Conservation (phyloP, 2,113 vertebrate genomes). For the Silurus glanis region DNA sequence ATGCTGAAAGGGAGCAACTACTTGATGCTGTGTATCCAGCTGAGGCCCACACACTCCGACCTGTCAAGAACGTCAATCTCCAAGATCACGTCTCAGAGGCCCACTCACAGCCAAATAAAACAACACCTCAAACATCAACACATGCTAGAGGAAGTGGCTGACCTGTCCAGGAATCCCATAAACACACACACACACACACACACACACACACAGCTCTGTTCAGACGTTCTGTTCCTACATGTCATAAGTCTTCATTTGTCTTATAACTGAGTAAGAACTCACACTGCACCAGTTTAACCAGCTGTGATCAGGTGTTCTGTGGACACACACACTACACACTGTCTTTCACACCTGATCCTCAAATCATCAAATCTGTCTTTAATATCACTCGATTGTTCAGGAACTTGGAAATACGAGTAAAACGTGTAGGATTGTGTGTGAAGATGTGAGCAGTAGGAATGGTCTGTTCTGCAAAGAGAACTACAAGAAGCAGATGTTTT, state of each 20-base stretch:
- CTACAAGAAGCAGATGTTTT: neutral
- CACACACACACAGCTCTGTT: neutral
- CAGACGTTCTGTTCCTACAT: neutral
- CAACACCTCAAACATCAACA: constrained; percentile 42
- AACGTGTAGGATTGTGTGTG: neutral
- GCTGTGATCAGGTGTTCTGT: neutral
- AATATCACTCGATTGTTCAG: neutral
- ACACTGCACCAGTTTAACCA: neutral
- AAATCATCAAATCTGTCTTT: neutral
- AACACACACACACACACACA: constrained; percentile 3
- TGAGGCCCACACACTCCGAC: constrained; percentile 30
- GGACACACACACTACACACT: neutral
- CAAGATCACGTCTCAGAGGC: constrained; percentile 1
- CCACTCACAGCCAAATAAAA: constrained; percentile 20
- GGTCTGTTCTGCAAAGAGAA: neutral
- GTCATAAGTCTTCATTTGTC: constrained; percentile 32
- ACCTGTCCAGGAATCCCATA: constrained; percentile 14
- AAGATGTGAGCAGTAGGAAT: too few species aligned
- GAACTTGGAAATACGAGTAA: too few species aligned
- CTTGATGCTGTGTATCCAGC: constrained; percentile 7
- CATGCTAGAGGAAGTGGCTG: neutral
- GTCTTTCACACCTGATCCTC: neutral
- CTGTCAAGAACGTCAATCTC: constrained; percentile 17
- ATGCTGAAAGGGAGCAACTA: constrained; percentile 1
- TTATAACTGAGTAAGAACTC: neutral